Conservation (phyloP, 1,140 invertebrate genomes). For the Acromyrmex charruanus region DNA sequence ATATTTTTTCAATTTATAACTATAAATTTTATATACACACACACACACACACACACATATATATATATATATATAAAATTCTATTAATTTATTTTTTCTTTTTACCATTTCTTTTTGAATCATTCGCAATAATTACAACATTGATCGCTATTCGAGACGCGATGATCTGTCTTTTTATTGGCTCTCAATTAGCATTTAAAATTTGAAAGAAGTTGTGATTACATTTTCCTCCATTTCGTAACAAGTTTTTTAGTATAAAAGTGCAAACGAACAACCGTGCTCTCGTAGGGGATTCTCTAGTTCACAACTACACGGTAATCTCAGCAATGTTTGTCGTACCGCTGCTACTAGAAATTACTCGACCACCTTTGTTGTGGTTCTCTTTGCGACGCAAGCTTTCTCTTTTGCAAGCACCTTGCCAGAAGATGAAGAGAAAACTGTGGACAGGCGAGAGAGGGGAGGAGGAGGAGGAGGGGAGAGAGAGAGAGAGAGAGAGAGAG, state of each 20-base stretch:
- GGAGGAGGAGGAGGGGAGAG: neutral
- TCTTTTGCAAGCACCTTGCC: constrained; percentile 5
- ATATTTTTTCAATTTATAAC: neutral
- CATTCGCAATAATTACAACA: neutral
- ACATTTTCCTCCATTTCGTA: neutral
- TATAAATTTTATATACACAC: too few relatives aligned
- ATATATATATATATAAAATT: neutral
- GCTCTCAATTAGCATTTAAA: constrained; percentile 20
- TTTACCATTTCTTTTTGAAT: neutral
- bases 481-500: neutral
- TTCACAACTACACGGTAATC: constrained; percentile 32
- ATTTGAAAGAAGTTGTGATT: neutral
- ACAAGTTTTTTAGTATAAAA: constrained; percentile 25
- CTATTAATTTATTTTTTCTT: constrained; percentile 11
- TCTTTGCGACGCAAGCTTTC: constrained; percentile 11
- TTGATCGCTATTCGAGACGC: neutral
- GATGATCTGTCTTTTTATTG: neutral
- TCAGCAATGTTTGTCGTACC: constrained; percentile 48
- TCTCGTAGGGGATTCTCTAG: neutral
- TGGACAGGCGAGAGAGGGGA: neutral
- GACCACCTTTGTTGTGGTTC: constrained; percentile 46
- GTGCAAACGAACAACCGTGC: constrained; percentile 10
- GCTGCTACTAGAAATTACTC: constrained; percentile 47
- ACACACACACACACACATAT: too few relatives aligned
- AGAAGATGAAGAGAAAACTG: neutral